These are phyloP conservation scores for Eulithis testata DNA, from an alignment of 2,888 invertebrate species.

Conservation along the genomic window DNA sequence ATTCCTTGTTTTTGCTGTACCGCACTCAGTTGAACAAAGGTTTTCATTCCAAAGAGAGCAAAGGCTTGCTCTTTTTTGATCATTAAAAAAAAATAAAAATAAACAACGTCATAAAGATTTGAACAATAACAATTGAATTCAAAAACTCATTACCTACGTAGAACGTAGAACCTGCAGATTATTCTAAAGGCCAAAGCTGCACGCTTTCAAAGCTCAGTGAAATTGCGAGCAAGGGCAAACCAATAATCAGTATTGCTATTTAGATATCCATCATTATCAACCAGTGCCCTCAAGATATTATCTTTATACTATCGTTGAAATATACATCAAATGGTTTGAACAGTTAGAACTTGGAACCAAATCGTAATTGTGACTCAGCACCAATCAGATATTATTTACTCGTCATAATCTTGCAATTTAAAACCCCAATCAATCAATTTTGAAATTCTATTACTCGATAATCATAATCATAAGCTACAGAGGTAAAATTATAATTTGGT, in stretches of 20 bases:
- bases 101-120: too few species aligned
- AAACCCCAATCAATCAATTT: slow-evolving; percentile 34
- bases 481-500: slow-evolving; percentile 27
- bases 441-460: slow-evolving; percentile 34
- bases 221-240: slow-evolving; percentile 29
- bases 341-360: slow-evolving; percentile 33
- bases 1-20: too few species aligned
- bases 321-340: slow-evolving; percentile 20
- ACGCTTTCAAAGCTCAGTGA: slow-evolving; percentile 24
- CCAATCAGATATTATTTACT: slow-evolving; percentile 36
- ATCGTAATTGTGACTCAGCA: slow-evolving; percentile 37
- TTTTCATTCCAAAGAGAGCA: too few species aligned
- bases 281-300: slow-evolving; percentile 28
- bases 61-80: too few species aligned
- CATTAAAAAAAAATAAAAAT: too few species aligned
- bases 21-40: too few species aligned
- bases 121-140: too few species aligned
- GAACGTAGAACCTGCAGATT: not conserved
- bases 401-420: slow-evolving; percentile 20
- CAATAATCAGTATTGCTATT: slow-evolving; percentile 24
- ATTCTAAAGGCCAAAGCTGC: slow-evolving; percentile 8
- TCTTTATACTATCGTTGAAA: slow-evolving; percentile 23
- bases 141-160: too few species aligned
- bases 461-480: slow-evolving; percentile 33
- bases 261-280: slow-evolving; percentile 27